A percentile compares a stretch with the other conserved stretches of the same genome.
phyloP scores from a whole-genome alignment of 30 jellyfish, hydroid and myxozoan species.

The Aurelia sp. region DNA sequence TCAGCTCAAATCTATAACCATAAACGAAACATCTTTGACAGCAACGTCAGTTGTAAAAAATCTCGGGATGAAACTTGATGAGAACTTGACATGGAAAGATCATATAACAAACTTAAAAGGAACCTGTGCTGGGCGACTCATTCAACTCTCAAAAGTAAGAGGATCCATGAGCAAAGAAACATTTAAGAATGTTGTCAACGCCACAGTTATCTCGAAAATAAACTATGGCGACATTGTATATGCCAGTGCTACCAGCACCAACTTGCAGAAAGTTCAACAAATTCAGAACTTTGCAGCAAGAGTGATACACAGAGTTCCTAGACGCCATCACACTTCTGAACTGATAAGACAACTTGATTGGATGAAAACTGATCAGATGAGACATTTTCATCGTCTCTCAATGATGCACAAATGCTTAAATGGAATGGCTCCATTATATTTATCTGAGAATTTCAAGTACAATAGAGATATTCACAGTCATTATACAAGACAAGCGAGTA shows the following conservation, averaged over 20 bases:
- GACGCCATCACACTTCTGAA: constrained; percentile 30
- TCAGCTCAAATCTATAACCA: constrained; percentile 29
- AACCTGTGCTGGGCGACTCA: constrained; percentile 3
- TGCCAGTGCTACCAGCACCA: constrained; percentile 29
- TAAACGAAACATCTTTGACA: constrained; percentile 13
- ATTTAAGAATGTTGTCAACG: constrained; percentile 11
- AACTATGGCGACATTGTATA: constrained; percentile 4
- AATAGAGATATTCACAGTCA: background rate
- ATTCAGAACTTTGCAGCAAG: constrained; percentile 31
- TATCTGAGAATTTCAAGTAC: background rate
- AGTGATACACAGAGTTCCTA: constrained; percentile 15
- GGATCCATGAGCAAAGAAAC: background rate
- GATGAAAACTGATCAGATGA: no score
- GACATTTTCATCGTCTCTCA: constrained; percentile 23
- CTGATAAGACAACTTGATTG: constrained; percentile 12
- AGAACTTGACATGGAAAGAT: constrained; percentile 7
- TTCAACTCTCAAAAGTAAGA: background rate
- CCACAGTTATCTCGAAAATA: constrained; percentile 7
- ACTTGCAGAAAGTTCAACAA: constrained; percentile 39
- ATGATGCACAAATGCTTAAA: constrained; percentile 25
- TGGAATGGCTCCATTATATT: constrained; percentile 24
- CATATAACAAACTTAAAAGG: background rate
- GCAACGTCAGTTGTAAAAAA: background rate
- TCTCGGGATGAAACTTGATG: constrained; percentile 8
- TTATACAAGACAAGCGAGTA: background rate